Conservation (phyloP, 2,888 invertebrate genomes). For the Pharmacophagus antenor region DNA sequence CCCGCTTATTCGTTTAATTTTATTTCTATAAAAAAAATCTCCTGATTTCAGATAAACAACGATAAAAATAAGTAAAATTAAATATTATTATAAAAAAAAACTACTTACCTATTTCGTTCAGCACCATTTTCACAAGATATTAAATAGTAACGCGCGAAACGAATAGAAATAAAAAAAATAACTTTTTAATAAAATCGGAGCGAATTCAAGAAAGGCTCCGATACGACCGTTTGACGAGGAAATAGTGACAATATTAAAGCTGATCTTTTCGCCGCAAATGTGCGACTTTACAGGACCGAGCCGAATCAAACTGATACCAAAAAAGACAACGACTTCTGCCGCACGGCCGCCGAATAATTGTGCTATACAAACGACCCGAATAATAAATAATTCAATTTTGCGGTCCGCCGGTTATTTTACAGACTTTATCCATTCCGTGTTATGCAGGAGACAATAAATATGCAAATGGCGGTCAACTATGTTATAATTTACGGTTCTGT, state of each 20-base stretch:
- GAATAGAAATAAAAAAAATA: conserved; percentile 14
- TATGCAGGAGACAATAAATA: conserved; percentile 74
- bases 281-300: conserved; percentile 46
- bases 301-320: conserved; percentile 51
- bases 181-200: conserved; percentile 37
- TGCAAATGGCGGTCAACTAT: conserved; percentile 70
- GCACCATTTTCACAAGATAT: conserved; percentile 26
- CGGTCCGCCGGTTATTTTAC: conserved; percentile 67
- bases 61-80: background rate
- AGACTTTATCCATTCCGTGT: conserved; percentile 60
- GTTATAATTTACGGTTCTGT: conserved; percentile 65
- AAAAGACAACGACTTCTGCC: conserved; percentile 47
- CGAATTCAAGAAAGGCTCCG: conserved; percentile 41
- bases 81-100: conserved; percentile 17
- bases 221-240: conserved; percentile 46
- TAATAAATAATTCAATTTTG: conserved; percentile 78
- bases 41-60: background rate
- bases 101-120: conserved; percentile 41
- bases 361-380: conserved; percentile 61
- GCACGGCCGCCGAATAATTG: conserved; percentile 57
- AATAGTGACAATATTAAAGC: conserved; percentile 46
- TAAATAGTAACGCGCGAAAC: background rate
- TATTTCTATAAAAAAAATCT: conserved; percentile 3
- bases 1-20: conserved; percentile 39
- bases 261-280: conserved; percentile 45